phyloP scores from a whole-genome alignment of 2,113 vertebrate genomes.

The Regulus satrapa region DNA sequence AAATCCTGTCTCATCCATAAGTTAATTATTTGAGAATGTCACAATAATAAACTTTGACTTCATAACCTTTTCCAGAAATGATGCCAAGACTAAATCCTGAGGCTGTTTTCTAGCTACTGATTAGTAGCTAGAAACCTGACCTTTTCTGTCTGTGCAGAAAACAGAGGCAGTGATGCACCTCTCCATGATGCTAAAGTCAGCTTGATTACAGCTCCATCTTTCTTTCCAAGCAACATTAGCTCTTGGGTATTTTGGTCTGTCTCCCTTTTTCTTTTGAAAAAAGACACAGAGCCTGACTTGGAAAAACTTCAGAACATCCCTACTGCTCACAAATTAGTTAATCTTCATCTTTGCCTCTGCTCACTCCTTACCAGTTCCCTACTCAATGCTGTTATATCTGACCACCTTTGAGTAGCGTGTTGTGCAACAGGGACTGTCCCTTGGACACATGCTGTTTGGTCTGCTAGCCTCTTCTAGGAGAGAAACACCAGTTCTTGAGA shows the following conservation, averaged over 20 bases:
- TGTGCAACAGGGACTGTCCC: neutral
- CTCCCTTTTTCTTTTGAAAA: neutral
- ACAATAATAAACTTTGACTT: slow-evolving; percentile 54
- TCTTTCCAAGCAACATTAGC: neutral
- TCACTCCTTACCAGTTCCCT: neutral
- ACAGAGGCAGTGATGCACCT: neutral
- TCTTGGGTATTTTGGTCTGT: neutral
- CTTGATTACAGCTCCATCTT: slow-evolving; percentile 13
- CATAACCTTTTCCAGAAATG: slow-evolving; percentile 52
- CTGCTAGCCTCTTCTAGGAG: neutral
- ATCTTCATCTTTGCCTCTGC: neutral
- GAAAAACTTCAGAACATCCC: neutral
- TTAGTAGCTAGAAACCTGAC: slow-evolving; percentile 52
- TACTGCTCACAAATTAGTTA: neutral
- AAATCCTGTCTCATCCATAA: neutral
- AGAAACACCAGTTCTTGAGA: neutral
- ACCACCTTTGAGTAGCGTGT: neutral
- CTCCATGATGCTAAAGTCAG: slow-evolving; percentile 17
- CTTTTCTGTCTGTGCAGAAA: slow-evolving; percentile 41
- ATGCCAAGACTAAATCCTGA: slow-evolving; percentile 54
- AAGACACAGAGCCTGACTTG: neutral
- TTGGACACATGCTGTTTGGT: neutral
- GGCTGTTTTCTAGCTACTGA: slow-evolving; percentile 48
- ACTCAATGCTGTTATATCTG: neutral
- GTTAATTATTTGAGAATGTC: slow-evolving; percentile 55